Conservation (phyloP, 2,797 vertebrate species). For the Cirrhinus molitorella region DNA sequence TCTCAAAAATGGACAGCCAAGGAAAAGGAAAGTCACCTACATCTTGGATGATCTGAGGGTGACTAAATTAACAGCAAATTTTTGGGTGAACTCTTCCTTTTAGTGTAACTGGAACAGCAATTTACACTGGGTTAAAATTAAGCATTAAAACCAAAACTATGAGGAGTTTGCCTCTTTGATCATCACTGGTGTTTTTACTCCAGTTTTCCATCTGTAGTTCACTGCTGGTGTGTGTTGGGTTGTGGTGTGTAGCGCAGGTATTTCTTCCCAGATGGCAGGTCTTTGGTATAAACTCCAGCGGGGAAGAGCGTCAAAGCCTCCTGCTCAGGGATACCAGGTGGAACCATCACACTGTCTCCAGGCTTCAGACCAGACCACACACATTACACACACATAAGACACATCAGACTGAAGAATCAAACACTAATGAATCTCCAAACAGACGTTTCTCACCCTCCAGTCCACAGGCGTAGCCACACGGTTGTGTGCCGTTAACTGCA, state of each 20-base stretch:
- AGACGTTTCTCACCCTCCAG: constrained; percentile 84
- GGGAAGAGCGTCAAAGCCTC: constrained; percentile 87
- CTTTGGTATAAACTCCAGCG: constrained; percentile 87
- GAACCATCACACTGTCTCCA: constrained; percentile 90
- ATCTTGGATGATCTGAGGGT: background rate
- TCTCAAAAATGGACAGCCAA: background rate
- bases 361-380: constrained; percentile 69
- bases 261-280: constrained; percentile 90
- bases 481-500: constrained; percentile 86
- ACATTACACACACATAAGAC: background rate
- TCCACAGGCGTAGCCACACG: constrained; percentile 90
- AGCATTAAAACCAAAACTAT: background rate
- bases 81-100: background rate
- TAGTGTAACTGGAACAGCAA: background rate
- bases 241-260: constrained; percentile 92
- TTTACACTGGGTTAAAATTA: background rate
- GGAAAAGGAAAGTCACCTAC: background rate
- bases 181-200: background rate
- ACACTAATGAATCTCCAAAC: background rate
- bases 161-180: background rate
- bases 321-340: constrained; percentile 85
- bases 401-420: background rate
- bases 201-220: background rate
- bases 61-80: background rate
- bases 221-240: constrained; percentile 56